Conservation (phyloP, 2,888 invertebrate species). For the Saturnia japonica region DNA sequence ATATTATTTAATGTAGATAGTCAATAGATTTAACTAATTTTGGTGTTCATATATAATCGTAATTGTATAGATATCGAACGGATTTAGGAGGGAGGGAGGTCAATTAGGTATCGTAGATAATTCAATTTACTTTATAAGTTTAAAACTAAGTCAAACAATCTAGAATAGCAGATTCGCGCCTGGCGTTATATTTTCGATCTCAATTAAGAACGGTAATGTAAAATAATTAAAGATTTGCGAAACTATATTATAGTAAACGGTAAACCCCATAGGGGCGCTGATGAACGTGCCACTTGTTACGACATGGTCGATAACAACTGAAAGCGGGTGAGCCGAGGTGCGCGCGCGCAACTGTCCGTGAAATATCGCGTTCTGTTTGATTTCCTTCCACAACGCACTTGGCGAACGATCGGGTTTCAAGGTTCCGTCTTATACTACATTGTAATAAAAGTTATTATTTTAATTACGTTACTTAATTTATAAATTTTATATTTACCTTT, state of each 20-base stretch:
- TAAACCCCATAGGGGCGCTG: not conserved
- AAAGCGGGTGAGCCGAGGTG: conserved; percentile 29
- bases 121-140: too few relatives aligned
- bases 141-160: too few relatives aligned
- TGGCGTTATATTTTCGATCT: not conserved
- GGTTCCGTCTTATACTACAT: conserved; percentile 22
- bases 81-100: too few relatives aligned
- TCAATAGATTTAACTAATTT: not conserved
- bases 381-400: conserved; percentile 29
- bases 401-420: conserved; percentile 22
- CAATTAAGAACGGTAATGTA: not conserved
- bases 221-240: not conserved
- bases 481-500: not conserved
- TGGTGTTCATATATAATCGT: not conserved
- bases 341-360: conserved; percentile 39
- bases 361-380: conserved; percentile 33
- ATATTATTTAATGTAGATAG: too few relatives aligned
- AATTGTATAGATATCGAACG: too few relatives aligned
- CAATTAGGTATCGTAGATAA: too few relatives aligned
- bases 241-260: not conserved
- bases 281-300: conserved; percentile 24
- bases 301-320: conserved; percentile 29
- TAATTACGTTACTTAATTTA: not conserved
- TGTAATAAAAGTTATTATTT: not conserved
- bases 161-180: too few relatives aligned